These are phyloP conservation scores for Megastigmus dorsalis DNA, from an alignment of 2,888 invertebrate genomes.

Conservation along the genomic window DNA sequence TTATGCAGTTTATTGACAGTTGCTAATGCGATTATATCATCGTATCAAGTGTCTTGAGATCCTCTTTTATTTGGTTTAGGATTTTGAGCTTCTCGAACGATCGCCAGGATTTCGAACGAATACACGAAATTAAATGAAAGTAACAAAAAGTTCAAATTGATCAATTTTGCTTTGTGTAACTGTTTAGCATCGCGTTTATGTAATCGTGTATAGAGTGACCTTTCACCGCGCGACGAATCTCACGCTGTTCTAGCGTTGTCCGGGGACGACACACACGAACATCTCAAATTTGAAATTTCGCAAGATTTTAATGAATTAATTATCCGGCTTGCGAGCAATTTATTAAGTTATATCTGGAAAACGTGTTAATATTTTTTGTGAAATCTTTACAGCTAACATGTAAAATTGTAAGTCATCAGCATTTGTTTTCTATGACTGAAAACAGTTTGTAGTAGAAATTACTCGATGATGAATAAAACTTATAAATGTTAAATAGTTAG, in stretches of 20 bases:
- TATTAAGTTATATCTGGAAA: slow-evolving; percentile 3
- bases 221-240: slow-evolving; percentile 42
- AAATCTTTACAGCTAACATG: too few relatives aligned
- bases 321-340: slow-evolving; percentile 28
- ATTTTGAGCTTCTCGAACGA: not conserved
- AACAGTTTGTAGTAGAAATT: too few relatives aligned
- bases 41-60: not conserved
- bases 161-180: slow-evolving; percentile 36
- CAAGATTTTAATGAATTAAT: slow-evolving; percentile 45
- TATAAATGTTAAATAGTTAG: too few relatives aligned
- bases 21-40: slow-evolving; percentile 34
- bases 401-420: too few relatives aligned
- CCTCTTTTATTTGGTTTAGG: not conserved
- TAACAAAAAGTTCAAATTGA: slow-evolving; percentile 24
- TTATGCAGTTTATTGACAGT: slow-evolving; percentile 26
- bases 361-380: too few relatives aligned
- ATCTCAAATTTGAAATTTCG: slow-evolving; percentile 37
- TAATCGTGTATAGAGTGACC: slow-evolving; percentile 35
- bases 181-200: slow-evolving; percentile 20
- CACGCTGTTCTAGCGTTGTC: not conserved
- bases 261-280: slow-evolving; percentile 18
- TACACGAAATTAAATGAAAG: slow-evolving; percentile 7
- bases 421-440: too few relatives aligned
- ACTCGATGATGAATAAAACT: too few relatives aligned
- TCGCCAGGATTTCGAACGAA: too few relatives aligned